Evolutionary conservation across 2,797 vertebrate species (phyloP).

Genomic region (Crocodylus rhombifer): DNA sequence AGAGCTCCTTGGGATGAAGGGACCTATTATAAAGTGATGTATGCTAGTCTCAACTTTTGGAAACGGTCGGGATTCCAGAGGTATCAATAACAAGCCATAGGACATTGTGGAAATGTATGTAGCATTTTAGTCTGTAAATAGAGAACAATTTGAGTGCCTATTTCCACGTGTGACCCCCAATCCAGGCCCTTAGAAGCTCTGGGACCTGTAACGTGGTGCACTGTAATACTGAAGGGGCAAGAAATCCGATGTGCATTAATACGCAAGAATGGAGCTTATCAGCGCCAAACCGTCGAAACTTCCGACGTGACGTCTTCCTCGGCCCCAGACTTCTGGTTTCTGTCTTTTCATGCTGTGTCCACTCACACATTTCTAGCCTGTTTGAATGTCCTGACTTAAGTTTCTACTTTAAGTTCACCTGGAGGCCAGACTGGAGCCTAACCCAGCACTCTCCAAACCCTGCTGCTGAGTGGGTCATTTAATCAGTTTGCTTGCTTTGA

Average conservation of each 20-base stretch:
- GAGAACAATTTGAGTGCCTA: not conserved
- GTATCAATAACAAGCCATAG: not conserved
- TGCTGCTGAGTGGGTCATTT: not conserved
- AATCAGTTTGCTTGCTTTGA: not conserved
- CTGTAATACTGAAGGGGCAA: not conserved
- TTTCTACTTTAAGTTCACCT: not conserved
- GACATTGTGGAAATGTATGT: not conserved
- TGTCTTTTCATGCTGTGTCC: constrained; percentile 18
- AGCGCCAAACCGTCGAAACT: not conserved
- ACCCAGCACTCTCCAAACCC: not conserved
- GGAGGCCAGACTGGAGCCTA: not conserved
- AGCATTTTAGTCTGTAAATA: not conserved
- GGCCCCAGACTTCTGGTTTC: constrained; percentile 25
- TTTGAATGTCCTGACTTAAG: not conserved
- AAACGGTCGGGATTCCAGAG: not conserved
- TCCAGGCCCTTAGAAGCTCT: not conserved
- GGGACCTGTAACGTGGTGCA: not conserved
- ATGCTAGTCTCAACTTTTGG: not conserved
- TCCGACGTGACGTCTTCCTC: constrained; percentile 40
- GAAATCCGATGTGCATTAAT: not conserved
- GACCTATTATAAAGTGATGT: not conserved
- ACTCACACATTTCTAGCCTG: not conserved
- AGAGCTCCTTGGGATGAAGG: not conserved
- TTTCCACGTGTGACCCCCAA: constrained; percentile 11
- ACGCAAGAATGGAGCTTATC: not conserved